A percentile compares a stretch with the other conserved stretches of the same genome.
These are phyloP conservation scores for Pomacea maculata DNA, from an alignment of 1,140 invertebrate species.

Conservation along the genomic window DNA sequence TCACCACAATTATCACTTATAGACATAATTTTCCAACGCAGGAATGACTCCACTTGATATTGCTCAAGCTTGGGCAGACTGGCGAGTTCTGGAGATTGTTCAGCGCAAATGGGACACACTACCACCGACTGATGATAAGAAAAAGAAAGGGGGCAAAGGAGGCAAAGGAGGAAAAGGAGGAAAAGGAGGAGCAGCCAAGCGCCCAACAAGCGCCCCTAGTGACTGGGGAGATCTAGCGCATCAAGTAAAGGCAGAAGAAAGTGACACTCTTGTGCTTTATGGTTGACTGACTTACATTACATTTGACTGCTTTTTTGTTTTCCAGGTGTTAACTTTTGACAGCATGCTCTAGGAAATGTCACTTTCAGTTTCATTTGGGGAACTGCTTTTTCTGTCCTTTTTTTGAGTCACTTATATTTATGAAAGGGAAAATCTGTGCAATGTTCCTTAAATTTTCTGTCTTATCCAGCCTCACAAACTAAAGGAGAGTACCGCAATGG, in stretches of 20 bases:
- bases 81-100: slow-evolving; percentile 57
- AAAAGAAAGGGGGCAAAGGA: slow-evolving; percentile 42
- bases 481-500: too few relatives aligned
- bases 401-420: neutral
- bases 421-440: too few relatives aligned
- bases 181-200: slow-evolving; percentile 27
- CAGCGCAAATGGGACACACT: slow-evolving; percentile 61
- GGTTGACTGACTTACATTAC: neutral
- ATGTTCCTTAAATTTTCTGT: too few relatives aligned
- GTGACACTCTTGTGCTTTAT: neutral
- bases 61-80: slow-evolving; percentile 61
- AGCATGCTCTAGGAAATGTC: neutral
- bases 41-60: slow-evolving; percentile 61
- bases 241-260: slow-evolving; percentile 2
- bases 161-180: slow-evolving; percentile 23
- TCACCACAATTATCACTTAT: too few relatives aligned
- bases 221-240: slow-evolving; percentile 4
- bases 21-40: slow-evolving; percentile 23
- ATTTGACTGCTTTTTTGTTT: neutral
- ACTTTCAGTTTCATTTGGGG: neutral
- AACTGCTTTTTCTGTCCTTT: neutral
- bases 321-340: neutral
- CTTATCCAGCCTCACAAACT: too few relatives aligned
- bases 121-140: slow-evolving; percentile 53
- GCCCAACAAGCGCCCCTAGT: slow-evolving; percentile 40